These are phyloP conservation scores for Esox niger DNA, from an alignment of 2,113 vertebrate species.

Conservation along the genomic window DNA sequence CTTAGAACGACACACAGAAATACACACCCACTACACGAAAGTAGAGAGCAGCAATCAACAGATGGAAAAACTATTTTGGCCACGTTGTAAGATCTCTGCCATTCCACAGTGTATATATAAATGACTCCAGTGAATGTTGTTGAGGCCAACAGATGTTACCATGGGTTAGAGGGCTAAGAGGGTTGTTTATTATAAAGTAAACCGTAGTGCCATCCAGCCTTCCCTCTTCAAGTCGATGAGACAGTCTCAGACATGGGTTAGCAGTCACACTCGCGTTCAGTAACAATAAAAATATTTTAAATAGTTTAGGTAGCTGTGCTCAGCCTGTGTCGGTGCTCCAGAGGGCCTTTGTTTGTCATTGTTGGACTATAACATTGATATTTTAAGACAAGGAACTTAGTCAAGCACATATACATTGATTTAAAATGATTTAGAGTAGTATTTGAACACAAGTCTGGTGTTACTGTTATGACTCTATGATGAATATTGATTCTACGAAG, in stretches of 20 bases:
- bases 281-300: too few relatives aligned
- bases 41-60: conserved; percentile 47
- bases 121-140: background rate
- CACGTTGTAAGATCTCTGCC: too few relatives aligned
- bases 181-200: background rate
- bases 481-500: background rate
- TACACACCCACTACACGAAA: conserved; percentile 12
- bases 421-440: too few relatives aligned
- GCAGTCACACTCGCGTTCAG: too few relatives aligned
- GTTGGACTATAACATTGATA: too few relatives aligned
- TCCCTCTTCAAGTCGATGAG: background rate
- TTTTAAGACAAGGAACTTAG: too few relatives aligned
- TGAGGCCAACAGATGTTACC: background rate
- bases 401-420: too few relatives aligned
- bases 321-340: too few relatives aligned
- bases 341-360: too few relatives aligned
- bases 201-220: background rate
- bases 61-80: conserved; percentile 74
- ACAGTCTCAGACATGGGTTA: background rate
- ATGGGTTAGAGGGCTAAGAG: background rate
- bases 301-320: too few relatives aligned
- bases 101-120: too few relatives aligned
- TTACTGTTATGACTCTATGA: background rate
- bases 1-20: background rate
- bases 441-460: too few relatives aligned